Conservation (phyloP, 2,797 vertebrate genomes). For the Anabas testudineus region DNA sequence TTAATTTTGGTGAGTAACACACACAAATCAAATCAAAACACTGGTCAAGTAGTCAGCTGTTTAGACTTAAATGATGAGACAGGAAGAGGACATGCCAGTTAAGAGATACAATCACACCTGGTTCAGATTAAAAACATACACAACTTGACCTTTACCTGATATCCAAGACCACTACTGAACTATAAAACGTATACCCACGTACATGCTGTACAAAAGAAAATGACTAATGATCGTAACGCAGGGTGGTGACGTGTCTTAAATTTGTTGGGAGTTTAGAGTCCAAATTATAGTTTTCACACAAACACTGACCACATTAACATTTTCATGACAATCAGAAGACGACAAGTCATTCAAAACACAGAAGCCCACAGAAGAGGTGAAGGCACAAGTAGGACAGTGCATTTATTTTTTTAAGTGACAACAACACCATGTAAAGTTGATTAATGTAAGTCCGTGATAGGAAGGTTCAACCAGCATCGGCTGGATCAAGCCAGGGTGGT, state of each 20-base stretch:
- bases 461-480: conserved; percentile 28
- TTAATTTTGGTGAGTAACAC: conserved; percentile 46
- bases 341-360: conserved; percentile 48
- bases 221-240: neutral
- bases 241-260: neutral
- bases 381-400: conserved; percentile 44
- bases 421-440: conserved; percentile 43
- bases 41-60: neutral
- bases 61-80: conserved; percentile 15
- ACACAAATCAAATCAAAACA: conserved; percentile 39
- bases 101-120: conserved; percentile 15
- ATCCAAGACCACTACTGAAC: neutral
- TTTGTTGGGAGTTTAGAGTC: conserved; percentile 20
- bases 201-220: conserved; percentile 4
- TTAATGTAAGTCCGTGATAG: conserved; percentile 47
- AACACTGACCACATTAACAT: neutral
- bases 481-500: conserved; percentile 39
- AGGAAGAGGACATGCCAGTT: conserved; percentile 51
- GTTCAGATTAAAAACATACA: neutral
- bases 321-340: conserved; percentile 22
- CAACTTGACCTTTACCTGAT: conserved; percentile 14
- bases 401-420: conserved; percentile 42
- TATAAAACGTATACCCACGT: neutral
- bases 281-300: conserved; percentile 7
- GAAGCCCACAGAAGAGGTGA: conserved; percentile 45